Base-by-base conservation (phyloP, 2,113 vertebrate species). In the Ploceus nigricollis region DNA sequence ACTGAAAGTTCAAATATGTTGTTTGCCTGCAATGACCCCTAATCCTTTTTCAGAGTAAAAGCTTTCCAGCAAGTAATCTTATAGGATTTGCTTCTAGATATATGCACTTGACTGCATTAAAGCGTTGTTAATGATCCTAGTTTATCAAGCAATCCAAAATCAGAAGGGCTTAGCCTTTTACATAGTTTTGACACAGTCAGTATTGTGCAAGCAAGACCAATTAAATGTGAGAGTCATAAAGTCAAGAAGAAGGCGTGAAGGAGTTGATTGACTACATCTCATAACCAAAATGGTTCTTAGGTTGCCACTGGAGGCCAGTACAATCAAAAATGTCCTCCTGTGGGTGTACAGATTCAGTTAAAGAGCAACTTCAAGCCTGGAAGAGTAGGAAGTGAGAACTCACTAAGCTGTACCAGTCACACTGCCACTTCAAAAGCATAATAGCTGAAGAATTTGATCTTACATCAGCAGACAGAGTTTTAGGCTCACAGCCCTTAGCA, bases 1-100 rank as follows among this genome's bases (percentile, higher is more conserved):
- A 33, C 23, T 76, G 65, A 57, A 78, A 84, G 77, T 87, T 91
- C 69, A 89, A 57, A 24, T 50, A 91, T 37, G n/a, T 44, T 92
- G 39, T 31, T 94, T 78, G 63, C 65, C 81, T 93, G 44, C 77
- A 75, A 35, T 80, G 90, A 94, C n/a, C 83, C 31, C 45, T 89
- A 93, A 82, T 84, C 70, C 77, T 75, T 91, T 93, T 82, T 87
- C 94, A 93, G 73, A 82, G 77, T 56, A 91, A 94, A 94, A 93
- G 70, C 84, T 85, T 91, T 93, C 61, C 53, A 89, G 75, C n/a
- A 82, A 94, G 70, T 84, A 95, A 78, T 97, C 83, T 82, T 84
- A 60, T 2, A 79, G 87, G 65, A 82, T 94, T 91, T 89, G 37
- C 63, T 93, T 91, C 89, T 85, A 85, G 83, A 82, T 79, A 88